Base-by-base conservation (phyloP, 1,140 invertebrate genomes). In the Drosophila rufa region DNA sequence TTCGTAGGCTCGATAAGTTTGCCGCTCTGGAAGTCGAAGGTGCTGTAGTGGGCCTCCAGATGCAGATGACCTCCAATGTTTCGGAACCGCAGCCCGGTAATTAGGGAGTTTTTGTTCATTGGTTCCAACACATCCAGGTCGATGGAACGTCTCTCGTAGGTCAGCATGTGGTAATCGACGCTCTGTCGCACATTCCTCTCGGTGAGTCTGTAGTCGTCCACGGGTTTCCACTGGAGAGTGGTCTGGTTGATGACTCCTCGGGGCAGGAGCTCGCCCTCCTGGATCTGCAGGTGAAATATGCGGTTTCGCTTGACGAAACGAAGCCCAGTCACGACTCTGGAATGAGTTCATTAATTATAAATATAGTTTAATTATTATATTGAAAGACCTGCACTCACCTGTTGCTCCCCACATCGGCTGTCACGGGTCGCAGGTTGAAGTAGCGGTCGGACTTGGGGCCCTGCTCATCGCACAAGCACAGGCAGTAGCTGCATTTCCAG, bases 381-480 rank as follows among this genome's bases (percentile, higher is more conserved):
- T 40, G 22, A 22, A 27, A 27, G 27, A 6, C 4, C 27, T 5
- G 12, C 14, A 38, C 94, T 95, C 94, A 97, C 96, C 95, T 97
- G 92, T 97, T 97, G 12, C 95, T 93, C 1, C 92, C 80, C n/a
- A 95, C 91, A 86, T 98, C 94, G 3, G 97, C 94, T 3, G 94
- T 82, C 2, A 94, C 94, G 47, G 95, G 94, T 61, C 94, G 93
- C 61, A 98, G 93, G 93, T 96, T 98, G 92, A 98, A 96, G 92
- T 96, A 97, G 69, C 97, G 94, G 89, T 98, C 96, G 3, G 96
- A 96, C 55, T 93, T 93, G 0, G 93, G 53, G 25, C 95, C 95
- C 61, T 95, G 93, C 86, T 97, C 97, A 90, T 98, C 97, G 91
- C 97, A 98, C 27, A 96, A 93, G 85, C 97, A 98, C 83, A 98